Conservation (phyloP, 2,888 invertebrate genomes). For the Drosophila sordidapex region DNA sequence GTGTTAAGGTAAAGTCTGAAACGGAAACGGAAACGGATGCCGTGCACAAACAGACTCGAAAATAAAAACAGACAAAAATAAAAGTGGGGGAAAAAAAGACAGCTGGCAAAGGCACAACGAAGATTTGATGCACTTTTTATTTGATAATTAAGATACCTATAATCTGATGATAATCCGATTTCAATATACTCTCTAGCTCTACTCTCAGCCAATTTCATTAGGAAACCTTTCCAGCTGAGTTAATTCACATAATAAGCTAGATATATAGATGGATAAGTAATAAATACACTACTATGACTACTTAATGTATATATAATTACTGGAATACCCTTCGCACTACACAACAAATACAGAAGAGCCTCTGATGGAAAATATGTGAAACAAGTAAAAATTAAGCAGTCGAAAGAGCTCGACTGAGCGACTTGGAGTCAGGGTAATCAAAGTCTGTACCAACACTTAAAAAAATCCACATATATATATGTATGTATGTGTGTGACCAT, state of each 20-base stretch:
- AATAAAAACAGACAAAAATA: slow-evolving; percentile 3
- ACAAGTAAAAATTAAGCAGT: background rate
- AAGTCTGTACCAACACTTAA: background rate
- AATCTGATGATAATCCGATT: background rate
- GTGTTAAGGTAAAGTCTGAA: slow-evolving; percentile 45
- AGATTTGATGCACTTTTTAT: background rate
- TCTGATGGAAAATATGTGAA: background rate
- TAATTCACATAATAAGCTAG: background rate
- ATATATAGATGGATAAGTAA: background rate
- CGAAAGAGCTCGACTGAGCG: background rate
- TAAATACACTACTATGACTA: background rate
- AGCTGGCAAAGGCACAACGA: background rate
- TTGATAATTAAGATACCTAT: background rate
- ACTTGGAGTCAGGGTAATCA: background rate
- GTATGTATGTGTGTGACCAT: background rate
- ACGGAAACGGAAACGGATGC: slow-evolving; percentile 63
- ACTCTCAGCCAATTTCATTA: too few species aligned
- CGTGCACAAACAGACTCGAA: slow-evolving; percentile 56
- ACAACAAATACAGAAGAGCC: too few species aligned
- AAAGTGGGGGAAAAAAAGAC: background rate
- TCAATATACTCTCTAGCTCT: background rate
- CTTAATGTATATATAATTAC: background rate
- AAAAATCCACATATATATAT: background rate
- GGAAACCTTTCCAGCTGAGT: background rate
- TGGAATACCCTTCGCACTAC: background rate